Evolutionary conservation across 2,797 vertebrate genomes (phyloP).

Genomic region (Mormyrops attenuatus): DNA sequence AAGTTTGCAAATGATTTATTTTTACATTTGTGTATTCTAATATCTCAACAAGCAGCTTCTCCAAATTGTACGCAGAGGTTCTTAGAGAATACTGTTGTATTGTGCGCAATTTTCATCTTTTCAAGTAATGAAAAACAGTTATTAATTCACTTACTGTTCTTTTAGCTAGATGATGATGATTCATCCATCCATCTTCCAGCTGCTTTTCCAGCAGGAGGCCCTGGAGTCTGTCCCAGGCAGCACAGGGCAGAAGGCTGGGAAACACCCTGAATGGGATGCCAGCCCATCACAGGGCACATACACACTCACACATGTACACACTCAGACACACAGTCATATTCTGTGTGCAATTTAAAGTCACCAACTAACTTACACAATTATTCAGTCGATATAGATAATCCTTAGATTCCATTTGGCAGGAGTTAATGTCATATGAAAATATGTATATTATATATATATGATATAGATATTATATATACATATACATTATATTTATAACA

Average conservation of each 20-base stretch:
- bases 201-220: not conserved
- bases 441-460: not conserved
- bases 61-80: not conserved
- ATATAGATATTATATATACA: not conserved
- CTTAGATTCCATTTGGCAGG: not conserved
- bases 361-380: not conserved
- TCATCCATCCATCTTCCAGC: not conserved
- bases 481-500: not conserved
- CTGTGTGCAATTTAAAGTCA: not conserved
- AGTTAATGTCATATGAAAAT: not conserved
- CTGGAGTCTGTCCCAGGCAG: not conserved
- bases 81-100: not conserved
- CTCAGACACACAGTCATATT: not conserved
- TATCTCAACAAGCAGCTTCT: not conserved
- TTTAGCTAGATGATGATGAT: not conserved
- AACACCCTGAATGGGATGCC: not conserved
- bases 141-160: not conserved
- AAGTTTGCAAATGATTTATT: not conserved
- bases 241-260: not conserved
- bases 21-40: not conserved
- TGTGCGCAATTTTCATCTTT: not conserved
- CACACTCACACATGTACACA: not conserved
- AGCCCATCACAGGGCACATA: not conserved
- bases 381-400: not conserved
- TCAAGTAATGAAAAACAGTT: not conserved